These are phyloP conservation scores for Rhynchotus rufescens DNA, from an alignment of 2,797 vertebrate genomes.

Conservation along the genomic window DNA sequence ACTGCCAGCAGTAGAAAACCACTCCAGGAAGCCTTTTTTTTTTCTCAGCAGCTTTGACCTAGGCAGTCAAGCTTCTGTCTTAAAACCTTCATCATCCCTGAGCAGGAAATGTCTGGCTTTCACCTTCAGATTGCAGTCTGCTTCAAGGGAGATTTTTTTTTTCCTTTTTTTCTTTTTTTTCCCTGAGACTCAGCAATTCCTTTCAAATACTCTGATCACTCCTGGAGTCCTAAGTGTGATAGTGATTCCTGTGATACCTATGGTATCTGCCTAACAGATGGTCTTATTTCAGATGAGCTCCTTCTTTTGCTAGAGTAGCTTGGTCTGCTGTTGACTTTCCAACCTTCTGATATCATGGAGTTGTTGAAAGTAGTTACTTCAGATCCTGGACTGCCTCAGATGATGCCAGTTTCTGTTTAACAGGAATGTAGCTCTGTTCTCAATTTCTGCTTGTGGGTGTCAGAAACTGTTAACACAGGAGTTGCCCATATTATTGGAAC, in stretches of 20 bases:
- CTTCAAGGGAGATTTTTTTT: constrained; percentile 27
- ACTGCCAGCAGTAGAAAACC: constrained; percentile 10
- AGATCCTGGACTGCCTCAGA: not conserved
- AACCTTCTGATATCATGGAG: not conserved
- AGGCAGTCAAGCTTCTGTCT: not conserved
- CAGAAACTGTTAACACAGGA: not conserved
- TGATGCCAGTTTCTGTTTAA: not conserved
- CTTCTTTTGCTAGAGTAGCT: not conserved
- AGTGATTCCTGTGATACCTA: not conserved
- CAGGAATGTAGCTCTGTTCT: not conserved
- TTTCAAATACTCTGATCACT: not conserved
- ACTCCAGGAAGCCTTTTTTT: constrained; percentile 33
- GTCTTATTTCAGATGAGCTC: constrained; percentile 32
- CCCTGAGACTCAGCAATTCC: constrained; percentile 33
- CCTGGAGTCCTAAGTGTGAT: constrained; percentile 25
- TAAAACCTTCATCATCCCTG: not conserved
- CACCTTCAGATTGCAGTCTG: constrained; percentile 34
- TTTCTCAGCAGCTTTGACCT: constrained; percentile 6
- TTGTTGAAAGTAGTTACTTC: constrained; percentile 2
- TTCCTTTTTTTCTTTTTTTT: constrained; percentile 32
- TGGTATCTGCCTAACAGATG: constrained; percentile 7
- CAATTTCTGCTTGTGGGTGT: not conserved
- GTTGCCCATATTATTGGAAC: not conserved
- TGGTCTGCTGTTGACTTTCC: not conserved
- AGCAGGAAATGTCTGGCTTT: constrained; percentile 8